Evolutionary conservation across 2,113 vertebrate genomes (phyloP).

Genomic region (Riparia riparia): DNA sequence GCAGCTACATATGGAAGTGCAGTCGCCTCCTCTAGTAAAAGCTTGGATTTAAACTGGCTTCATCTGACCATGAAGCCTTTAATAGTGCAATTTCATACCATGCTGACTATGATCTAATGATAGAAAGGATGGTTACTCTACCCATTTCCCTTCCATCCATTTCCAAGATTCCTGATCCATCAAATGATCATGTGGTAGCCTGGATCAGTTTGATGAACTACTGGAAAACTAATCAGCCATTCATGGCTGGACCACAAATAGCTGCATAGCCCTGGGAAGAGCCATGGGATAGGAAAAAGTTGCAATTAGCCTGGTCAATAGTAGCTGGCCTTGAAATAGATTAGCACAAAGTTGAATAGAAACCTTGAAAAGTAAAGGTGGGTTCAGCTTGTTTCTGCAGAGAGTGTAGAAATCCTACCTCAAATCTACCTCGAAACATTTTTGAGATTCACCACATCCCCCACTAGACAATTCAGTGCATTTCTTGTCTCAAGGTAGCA

Average conservation of each 20-base stretch:
- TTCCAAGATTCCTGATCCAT: neutral
- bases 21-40: neutral
- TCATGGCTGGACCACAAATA: neutral
- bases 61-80: neutral
- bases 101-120: neutral
- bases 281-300: neutral
- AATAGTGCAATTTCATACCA: neutral
- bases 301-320: neutral
- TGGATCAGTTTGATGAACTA: neutral
- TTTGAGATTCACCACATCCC: neutral
- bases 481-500: neutral
- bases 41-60: neutral
- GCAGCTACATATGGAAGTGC: neutral
- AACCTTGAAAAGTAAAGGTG: neutral
- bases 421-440: neutral
- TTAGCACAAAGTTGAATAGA: fast-evolving
- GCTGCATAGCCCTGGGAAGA: neutral
- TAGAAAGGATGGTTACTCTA: neutral
- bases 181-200: neutral
- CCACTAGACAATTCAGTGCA: neutral
- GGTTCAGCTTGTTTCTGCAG: neutral
- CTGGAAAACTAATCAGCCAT: neutral
- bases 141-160: neutral
- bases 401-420: too few species aligned
- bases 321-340: neutral